Conservation (phyloP, 1,140 invertebrate species). For the Caenorhabditis remanei region DNA sequence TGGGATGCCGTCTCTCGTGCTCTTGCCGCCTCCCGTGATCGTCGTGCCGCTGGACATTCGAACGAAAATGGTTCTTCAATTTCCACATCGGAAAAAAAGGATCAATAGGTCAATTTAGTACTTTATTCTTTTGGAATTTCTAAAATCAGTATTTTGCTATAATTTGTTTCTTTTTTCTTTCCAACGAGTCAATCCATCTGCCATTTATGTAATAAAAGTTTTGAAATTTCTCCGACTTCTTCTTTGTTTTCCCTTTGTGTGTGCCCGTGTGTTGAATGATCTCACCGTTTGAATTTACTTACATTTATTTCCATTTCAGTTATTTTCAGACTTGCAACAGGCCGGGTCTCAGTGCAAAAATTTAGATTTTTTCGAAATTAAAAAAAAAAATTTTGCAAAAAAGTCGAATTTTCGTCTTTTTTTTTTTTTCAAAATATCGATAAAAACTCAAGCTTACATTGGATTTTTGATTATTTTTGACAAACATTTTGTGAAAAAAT, state of each 20-base stretch:
- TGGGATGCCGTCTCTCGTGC: conserved; percentile 87
- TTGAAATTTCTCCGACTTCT: not conserved
- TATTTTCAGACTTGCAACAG: too few species aligned
- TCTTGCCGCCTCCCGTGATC: conserved; percentile 59
- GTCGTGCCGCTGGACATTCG: conserved; percentile 55
- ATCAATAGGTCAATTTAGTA: conserved; percentile 56
- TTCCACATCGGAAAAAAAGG: conserved; percentile 65
- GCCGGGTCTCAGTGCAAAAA: too few species aligned
- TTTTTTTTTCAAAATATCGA: too few species aligned
- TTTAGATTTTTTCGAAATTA: too few species aligned
- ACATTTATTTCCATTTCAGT: not conserved
- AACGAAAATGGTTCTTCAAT: conserved; percentile 62
- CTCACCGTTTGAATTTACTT: conserved; percentile 33
- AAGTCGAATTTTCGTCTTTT: too few species aligned
- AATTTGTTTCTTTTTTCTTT: conserved; percentile 7
- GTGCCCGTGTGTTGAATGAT: conserved; percentile 14
- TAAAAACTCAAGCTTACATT: too few species aligned
- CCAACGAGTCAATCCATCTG: conserved; percentile 23
- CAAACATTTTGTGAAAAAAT: too few species aligned
- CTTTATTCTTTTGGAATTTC: conserved; percentile 29
- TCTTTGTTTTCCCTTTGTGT: not conserved
- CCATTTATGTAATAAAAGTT: not conserved
- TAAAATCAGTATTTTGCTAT: not conserved
- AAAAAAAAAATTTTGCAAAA: too few species aligned
- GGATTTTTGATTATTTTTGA: too few species aligned